These are phyloP conservation scores for Galbula dea DNA, from an alignment of 2,113 vertebrate species.

Conservation along the genomic window DNA sequence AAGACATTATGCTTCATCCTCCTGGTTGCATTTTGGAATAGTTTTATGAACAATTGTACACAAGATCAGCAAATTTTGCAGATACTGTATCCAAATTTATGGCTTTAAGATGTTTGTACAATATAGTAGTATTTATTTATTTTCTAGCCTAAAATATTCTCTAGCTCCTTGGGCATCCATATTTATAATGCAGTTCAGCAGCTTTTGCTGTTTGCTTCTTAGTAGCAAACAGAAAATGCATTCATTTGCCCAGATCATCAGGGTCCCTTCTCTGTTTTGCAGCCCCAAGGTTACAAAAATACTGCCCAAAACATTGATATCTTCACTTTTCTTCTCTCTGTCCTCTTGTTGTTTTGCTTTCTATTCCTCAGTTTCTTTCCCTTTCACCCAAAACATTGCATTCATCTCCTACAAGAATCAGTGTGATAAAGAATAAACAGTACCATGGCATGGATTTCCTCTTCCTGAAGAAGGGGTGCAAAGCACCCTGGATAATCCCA, in stretches of 20 bases:
- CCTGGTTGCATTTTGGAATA: neutral
- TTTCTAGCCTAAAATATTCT: neutral
- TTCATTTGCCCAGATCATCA: neutral
- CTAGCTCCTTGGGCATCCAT: neutral
- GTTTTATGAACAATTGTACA: neutral
- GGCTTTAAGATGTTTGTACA: neutral
- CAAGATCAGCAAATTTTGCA: neutral
- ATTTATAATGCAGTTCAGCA: neutral
- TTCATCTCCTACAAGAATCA: neutral
- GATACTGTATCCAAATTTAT: neutral
- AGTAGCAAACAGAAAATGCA: neutral
- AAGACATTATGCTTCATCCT: neutral
- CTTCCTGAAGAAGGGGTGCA: neutral
- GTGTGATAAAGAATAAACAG: neutral
- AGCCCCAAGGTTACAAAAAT: neutral
- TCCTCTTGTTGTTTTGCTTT: neutral
- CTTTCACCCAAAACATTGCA: neutral
- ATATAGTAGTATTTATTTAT: neutral
- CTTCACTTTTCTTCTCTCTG: neutral
- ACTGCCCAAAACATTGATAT: neutral
- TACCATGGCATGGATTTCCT: neutral
- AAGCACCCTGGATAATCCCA: neutral
- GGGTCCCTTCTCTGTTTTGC: constrained; percentile 9
- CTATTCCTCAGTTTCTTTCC: neutral
- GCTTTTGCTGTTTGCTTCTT: neutral